Percentiles rank a stretch among this genome's conserved stretches.
Evolutionary conservation across 2,113 vertebrate genomes (phyloP).

Genomic region (Dipodomys stephensi): DNA sequence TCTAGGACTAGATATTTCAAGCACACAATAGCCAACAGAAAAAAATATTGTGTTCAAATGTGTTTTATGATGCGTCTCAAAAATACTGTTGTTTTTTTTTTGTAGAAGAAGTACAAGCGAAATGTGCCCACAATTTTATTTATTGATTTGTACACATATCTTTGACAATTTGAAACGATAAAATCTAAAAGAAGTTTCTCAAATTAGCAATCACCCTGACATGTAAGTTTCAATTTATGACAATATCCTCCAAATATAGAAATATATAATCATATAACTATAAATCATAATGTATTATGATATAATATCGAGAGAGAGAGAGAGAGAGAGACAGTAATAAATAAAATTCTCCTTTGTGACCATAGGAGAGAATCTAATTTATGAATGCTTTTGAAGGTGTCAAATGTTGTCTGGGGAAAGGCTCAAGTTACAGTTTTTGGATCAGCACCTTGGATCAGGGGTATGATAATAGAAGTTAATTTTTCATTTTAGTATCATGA

Average conservation of each 20-base stretch:
- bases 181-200: constrained; percentile 12
- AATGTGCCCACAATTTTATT: not conserved
- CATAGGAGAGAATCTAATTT: not conserved
- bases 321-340: too few species aligned
- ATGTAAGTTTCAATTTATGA: not conserved
- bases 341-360: constrained; percentile 2
- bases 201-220: constrained; percentile 28
- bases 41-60: constrained; percentile 5
- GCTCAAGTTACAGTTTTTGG: not conserved
- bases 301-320: too few species aligned
- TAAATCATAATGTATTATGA: too few species aligned
- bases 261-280: too few species aligned
- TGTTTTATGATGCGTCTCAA: constrained; percentile 1
- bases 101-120: constrained; percentile 17
- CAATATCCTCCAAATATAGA: constrained; percentile 16
- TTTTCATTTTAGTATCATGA: not conserved
- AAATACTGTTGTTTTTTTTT: not conserved
- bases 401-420: not conserved
- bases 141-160: not conserved
- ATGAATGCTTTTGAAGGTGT: not conserved
- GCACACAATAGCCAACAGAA: not conserved
- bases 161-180: not conserved
- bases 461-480: not conserved
- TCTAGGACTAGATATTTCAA: not conserved
- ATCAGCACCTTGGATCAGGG: not conserved